Conservation (phyloP, 1,140 invertebrate species). For the Bathynomus jamesi region DNA sequence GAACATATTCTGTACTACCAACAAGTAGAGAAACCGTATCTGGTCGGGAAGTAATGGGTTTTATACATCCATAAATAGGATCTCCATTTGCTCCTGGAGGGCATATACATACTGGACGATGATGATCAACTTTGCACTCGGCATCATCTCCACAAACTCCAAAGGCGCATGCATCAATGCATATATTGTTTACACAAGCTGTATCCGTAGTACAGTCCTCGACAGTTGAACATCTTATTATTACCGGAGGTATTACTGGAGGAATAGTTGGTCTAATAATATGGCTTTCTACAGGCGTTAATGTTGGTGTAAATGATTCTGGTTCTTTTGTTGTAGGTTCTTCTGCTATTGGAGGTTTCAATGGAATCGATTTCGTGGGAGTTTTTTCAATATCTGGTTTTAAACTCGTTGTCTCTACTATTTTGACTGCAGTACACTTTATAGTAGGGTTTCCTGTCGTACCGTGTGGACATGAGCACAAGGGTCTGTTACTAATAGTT, state of each 20-base stretch:
- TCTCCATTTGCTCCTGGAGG: slow-evolving; percentile 62
- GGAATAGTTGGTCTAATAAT: slow-evolving; percentile 5
- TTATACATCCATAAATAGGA: slow-evolving; percentile 36
- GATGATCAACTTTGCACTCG: slow-evolving; percentile 62
- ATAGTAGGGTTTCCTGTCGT: slow-evolving; percentile 75
- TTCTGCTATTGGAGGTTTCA: slow-evolving; percentile 13
- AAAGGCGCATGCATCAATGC: slow-evolving; percentile 53
- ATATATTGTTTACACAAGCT: slow-evolving; percentile 50
- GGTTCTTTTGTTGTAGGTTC: slow-evolving; percentile 4
- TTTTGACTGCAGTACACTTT: slow-evolving; percentile 50
- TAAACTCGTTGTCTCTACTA: neutral
- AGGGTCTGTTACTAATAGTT: slow-evolving; percentile 60
- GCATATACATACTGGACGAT: slow-evolving; percentile 66
- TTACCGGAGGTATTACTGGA: slow-evolving; percentile 4
- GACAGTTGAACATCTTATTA: slow-evolving; percentile 44
- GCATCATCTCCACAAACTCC: slow-evolving; percentile 62
- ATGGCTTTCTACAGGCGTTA: slow-evolving; percentile 6
- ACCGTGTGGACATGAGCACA: slow-evolving; percentile 72
- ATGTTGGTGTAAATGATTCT: slow-evolving; percentile 5
- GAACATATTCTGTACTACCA: too few relatives aligned
- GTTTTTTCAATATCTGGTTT: neutral
- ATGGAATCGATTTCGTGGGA: neutral
- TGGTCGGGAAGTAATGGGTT: slow-evolving; percentile 19
- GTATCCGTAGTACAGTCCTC: slow-evolving; percentile 70
- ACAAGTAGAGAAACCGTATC: neutral